Evolutionary conservation across 2,888 invertebrate genomes (phyloP).

Genomic region (Chymomyza fuscimana): DNA sequence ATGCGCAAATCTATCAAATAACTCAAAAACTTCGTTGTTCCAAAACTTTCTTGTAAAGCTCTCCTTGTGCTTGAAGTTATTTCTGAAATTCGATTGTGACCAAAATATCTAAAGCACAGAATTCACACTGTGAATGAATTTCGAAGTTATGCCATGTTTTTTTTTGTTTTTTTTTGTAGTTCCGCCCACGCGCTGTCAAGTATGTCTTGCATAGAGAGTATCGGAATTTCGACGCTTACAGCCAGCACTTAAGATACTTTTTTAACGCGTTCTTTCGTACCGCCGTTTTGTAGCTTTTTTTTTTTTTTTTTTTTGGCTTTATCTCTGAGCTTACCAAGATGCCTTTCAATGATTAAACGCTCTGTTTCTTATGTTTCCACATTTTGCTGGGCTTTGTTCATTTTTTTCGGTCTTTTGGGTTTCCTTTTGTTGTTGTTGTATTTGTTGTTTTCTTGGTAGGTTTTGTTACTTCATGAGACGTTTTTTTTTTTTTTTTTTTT

Average conservation of each 20-base stretch:
- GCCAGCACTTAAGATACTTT: constrained; percentile 13
- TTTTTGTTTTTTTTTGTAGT: too few species aligned
- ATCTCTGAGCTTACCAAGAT: constrained; percentile 56
- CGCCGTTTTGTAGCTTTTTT: constrained; percentile 26
- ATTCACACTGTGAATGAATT: too few species aligned
- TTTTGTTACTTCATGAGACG: background rate
- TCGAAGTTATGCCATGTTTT: too few species aligned
- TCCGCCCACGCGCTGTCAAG: background rate
- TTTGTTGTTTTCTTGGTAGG: constrained; percentile 15
- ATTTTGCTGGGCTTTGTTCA: background rate
- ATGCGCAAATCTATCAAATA: too few species aligned
- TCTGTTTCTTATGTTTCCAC: constrained; percentile 52
- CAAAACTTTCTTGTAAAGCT: too few species aligned
- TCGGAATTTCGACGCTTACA: background rate
- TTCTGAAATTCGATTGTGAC: too few species aligned
- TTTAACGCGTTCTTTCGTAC: constrained; percentile 50
- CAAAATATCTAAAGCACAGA: too few species aligned
- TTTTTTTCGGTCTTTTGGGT: background rate
- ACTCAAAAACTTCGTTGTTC: too few species aligned
- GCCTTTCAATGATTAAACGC: constrained; percentile 73
- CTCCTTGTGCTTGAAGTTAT: too few species aligned
- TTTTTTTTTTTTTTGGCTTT: constrained; percentile 11
- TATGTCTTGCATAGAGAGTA: background rate
- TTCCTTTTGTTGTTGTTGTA: background rate
- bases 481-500: constrained; percentile 23